Evolutionary conservation across 2,888 invertebrate species (phyloP), one percentile per base, ranked within the genome.

Genomic region (Chrysodeixis includens): DNA sequence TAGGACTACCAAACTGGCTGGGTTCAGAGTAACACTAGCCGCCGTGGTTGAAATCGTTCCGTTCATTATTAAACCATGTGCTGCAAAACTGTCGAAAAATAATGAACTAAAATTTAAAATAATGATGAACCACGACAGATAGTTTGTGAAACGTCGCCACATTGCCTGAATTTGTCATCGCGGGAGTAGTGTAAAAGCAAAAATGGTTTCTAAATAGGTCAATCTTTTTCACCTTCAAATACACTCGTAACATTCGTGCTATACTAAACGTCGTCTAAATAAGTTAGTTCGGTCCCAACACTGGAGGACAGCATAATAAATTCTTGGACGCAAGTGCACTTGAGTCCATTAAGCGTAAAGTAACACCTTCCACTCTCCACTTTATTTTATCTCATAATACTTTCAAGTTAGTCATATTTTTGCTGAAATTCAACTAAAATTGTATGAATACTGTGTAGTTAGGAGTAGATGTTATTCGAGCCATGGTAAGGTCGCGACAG

Each of bases 401-500:
- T 81, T 75, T 61, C 61, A 75, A 74, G 69, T 74, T 78, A 78
- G 71, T 79, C 81, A 74, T 69, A 65, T 73, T 63, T 75, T 66
- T 20, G 46, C 46, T 49, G 16, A 20, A 49, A 49, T 49, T 18
- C 60, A 74, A 63, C 58, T 44, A 30, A 66, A 58, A 44, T 62
- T 67, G 62, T 55, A 40, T 61, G 69, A 64, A 71, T 65, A 76
- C 72, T 65, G 68, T 52, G 55, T 69, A 67, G 73, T 74, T 78
- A 59, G 72, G 79, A 79, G 73, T 83, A 87, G 82, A 83, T 81
- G 78, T 82, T 83, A 83, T 83, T 79, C 79, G 79, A 75, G 81
- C 83, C 76, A 81, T 85, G 83, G 88, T 85, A 85, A 87, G 83
- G 86, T 83, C 82, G 83, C 87, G 90, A 86, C 87, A 88, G 86